A percentile compares a stretch with the other conserved stretches of the same genome.
Evolutionary conservation across 2,797 vertebrate genomes (phyloP).

Genomic region (Hypotaenidia okinawae): DNA sequence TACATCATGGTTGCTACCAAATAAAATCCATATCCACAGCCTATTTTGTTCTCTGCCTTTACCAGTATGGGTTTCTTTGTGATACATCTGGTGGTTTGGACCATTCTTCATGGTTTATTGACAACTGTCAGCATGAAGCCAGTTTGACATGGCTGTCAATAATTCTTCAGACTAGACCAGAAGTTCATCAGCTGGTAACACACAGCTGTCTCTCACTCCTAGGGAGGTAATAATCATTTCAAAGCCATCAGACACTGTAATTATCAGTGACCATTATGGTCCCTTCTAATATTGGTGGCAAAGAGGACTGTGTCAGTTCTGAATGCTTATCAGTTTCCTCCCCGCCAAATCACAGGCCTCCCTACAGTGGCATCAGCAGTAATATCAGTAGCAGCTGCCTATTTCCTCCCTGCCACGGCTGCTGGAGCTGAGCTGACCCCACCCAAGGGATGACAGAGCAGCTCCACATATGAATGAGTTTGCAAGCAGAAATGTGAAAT

Average conservation of each 20-base stretch:
- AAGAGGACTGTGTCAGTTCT: not conserved
- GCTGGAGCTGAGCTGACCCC: slow-evolving; percentile 18
- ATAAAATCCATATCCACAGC: not conserved
- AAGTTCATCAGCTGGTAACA: not conserved
- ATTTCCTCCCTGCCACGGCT: not conserved
- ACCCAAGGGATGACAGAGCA: slow-evolving; percentile 29
- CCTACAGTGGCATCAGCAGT: not conserved
- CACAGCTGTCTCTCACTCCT: not conserved
- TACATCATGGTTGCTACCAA: not conserved
- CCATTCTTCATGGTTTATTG: not conserved
- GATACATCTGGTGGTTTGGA: not conserved
- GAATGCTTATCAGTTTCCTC: not conserved
- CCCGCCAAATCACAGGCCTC: not conserved
- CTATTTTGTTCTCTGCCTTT: not conserved
- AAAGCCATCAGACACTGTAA: not conserved
- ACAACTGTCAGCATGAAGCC: not conserved
- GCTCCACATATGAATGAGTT: not conserved
- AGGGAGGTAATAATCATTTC: not conserved
- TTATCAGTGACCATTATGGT: not conserved
- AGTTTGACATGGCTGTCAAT: not conserved
- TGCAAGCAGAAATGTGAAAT: not conserved
- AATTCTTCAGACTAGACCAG: not conserved
- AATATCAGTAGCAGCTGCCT: slow-evolving; percentile 26
- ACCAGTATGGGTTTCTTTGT: not conserved
- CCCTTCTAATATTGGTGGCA: not conserved